Evolutionary conservation across 1,140 invertebrate genomes (phyloP), one percentile per base, ranked within the genome.

Genomic region (Megalopta genalis): DNA sequence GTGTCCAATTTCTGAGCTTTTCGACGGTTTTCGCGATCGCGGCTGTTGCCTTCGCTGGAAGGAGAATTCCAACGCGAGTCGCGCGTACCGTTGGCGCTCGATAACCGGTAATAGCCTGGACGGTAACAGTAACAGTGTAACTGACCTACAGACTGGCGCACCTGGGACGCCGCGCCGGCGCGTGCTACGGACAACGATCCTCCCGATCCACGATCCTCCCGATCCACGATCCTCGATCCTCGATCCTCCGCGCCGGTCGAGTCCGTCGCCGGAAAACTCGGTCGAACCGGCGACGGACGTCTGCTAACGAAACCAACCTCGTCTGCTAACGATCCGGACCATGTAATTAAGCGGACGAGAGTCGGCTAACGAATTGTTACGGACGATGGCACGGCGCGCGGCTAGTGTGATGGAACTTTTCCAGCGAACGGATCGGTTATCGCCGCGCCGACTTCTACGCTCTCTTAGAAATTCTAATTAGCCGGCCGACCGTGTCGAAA

Each of bases 121-220:
- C 82, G 83, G 86, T 85, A 83, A 88, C 81, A 88, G 85, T 85
- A 86, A 85, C 81, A 88, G 83, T 80, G 67, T 83, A 88, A 87
- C 85, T 88, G 87, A 88, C 87, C 87, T 88, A 88, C 86, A 88
- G 86, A 86, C 77, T 80, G 66, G 62, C 52, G 32, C 66, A 14
- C 42, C 10, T 46, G 42, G 42, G 2, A 59, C 74, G 70, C 79
- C 79, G 63, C 77, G 81, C 18, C 21, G n/a, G 32, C 60, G 74
- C 54, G 65, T 69, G 65, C 65, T 52, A 4, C 39, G 25, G 4
- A 23, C 8, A 12, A 46, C 59, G 66, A 39, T 21, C 25, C 39
- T 46, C 65, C 18, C 57, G 18, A 64, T 42, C 39, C 14, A 46
- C 59, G 66, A 39, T 21, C 25, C 39, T 46, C 65, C 18, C 57